Evolutionary conservation across 2,888 invertebrate species (phyloP).

Genomic region (Halocaridina rubra): DNA sequence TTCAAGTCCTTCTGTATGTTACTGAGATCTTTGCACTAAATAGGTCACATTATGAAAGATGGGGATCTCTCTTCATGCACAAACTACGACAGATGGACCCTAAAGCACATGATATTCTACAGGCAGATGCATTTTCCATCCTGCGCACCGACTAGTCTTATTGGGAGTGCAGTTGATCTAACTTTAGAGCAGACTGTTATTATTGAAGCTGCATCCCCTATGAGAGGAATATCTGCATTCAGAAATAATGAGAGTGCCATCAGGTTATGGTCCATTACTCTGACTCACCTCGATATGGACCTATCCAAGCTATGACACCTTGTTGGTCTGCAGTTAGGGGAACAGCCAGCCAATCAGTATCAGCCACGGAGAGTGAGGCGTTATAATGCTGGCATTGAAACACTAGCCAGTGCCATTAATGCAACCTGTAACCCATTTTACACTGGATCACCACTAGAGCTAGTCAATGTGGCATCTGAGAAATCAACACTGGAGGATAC

Average conservation of each 20-base stretch:
- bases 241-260: neutral
- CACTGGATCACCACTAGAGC: neutral
- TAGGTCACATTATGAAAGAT: neutral
- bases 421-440: neutral
- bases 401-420: constrained; percentile 74
- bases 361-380: constrained; percentile 82
- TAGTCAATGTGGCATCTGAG: neutral
- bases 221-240: constrained; percentile 15
- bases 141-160: neutral
- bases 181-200: constrained; percentile 8
- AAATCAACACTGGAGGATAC: neutral
- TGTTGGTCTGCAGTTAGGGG: neutral
- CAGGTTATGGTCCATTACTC: neutral
- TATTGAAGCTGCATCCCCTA: neutral
- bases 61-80: neutral
- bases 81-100: neutral
- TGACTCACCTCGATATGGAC: constrained; percentile 6
- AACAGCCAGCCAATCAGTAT: constrained; percentile 69
- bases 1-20: neutral
- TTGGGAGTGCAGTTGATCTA: neutral
- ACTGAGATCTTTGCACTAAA: neutral
- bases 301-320: neutral
- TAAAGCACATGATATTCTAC: neutral
- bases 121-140: neutral
- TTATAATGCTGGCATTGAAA: constrained; percentile 77